Evolutionary conservation across 2,113 vertebrate genomes (phyloP).

Genomic region (Leiothrix lutea): DNA sequence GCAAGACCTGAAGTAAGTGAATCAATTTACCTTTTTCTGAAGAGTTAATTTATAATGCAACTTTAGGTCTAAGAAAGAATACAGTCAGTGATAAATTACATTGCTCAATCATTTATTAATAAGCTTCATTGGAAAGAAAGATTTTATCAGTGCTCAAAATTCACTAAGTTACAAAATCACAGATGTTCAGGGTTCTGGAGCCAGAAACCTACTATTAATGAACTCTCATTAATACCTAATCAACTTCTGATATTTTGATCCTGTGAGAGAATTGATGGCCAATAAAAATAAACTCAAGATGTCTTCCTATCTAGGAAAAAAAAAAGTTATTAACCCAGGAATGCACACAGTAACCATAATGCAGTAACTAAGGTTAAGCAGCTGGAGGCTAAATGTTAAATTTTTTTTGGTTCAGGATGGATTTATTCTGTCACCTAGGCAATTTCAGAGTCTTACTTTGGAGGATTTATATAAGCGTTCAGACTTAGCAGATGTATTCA

Average conservation of each 20-base stretch:
- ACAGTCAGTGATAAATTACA: neutral
- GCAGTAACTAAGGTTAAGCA: constrained; percentile 30
- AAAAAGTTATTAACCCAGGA: neutral
- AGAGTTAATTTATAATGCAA: constrained; percentile 57
- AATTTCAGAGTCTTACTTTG: neutral
- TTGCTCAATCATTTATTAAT: constrained; percentile 1
- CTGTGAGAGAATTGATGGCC: constrained; percentile 7
- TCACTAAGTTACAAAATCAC: neutral
- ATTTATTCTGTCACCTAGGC: constrained; percentile 5
- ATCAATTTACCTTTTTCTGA: constrained; percentile 64
- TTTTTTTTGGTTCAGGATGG: neutral
- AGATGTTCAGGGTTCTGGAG: neutral
- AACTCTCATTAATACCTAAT: constrained; percentile 31
- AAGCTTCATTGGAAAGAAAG: neutral
- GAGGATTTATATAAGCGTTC: constrained; percentile 9
- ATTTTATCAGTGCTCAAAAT: neutral
- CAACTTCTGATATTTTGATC: constrained; percentile 3
- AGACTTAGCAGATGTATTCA: constrained; percentile 17
- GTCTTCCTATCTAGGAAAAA: neutral
- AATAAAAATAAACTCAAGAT: constrained; percentile 33
- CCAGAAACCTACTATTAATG: neutral
- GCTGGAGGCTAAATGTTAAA: constrained; percentile 1
- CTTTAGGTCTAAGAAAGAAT: constrained; percentile 35
- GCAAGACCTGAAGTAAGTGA: constrained; percentile 46
- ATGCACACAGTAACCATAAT: neutral